These are phyloP conservation scores for Atta texana DNA, from an alignment of 1,140 invertebrate genomes.

Conservation along the genomic window DNA sequence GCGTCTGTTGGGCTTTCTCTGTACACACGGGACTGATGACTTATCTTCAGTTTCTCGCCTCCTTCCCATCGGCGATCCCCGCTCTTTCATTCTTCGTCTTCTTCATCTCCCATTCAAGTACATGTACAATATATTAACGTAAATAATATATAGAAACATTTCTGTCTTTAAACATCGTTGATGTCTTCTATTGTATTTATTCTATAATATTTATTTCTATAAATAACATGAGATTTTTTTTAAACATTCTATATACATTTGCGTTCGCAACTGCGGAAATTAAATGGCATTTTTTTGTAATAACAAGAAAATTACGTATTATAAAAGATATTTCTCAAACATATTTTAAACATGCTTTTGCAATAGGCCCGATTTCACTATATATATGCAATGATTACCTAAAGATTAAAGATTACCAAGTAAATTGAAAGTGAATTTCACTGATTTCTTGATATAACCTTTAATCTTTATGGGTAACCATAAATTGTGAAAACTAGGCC, in stretches of 20 bases:
- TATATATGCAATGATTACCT: no score
- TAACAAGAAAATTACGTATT: background rate
- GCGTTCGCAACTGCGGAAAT: no score
- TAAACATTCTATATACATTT: background rate
- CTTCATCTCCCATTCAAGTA: constrained; percentile 7
- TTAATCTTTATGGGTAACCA: no score
- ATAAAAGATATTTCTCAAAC: background rate
- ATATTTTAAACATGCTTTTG: background rate
- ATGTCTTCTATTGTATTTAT: background rate
- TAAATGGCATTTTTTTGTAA: background rate
- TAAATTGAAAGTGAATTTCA: no score
- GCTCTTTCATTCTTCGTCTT: background rate
- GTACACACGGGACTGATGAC: constrained; percentile 43
- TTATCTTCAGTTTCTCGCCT: constrained; percentile 59
- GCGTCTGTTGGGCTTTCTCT: constrained; percentile 14
- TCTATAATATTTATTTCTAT: background rate
- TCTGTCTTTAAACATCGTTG: background rate
- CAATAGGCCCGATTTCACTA: no score
- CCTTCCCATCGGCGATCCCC: constrained; percentile 19
- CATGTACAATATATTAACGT: constrained; percentile 43
- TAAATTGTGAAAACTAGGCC: no score
- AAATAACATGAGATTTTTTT: background rate
- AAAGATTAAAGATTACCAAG: no score
- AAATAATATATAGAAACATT: background rate
- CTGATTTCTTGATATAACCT: no score